Evolutionary conservation across 2,113 vertebrate species (phyloP).

Genomic region (Onychorhynchus coronatus): DNA sequence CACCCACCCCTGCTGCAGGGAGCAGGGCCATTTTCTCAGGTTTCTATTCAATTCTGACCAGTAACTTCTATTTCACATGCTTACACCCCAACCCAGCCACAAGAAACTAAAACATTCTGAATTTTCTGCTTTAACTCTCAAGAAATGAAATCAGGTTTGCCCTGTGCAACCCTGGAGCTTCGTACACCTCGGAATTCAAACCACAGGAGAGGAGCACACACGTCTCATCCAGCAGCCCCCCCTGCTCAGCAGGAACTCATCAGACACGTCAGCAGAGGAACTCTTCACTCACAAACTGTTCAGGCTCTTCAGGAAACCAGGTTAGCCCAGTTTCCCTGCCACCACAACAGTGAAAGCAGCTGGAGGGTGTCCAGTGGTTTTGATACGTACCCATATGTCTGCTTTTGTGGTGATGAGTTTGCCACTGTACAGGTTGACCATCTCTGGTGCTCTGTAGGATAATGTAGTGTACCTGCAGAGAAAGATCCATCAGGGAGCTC

Average conservation of each 20-base stretch:
- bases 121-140: background rate
- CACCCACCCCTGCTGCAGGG: background rate
- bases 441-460: constrained; percentile 97
- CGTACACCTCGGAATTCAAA: background rate
- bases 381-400: constrained; percentile 91
- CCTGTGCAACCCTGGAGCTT: background rate
- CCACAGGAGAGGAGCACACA: background rate
- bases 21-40: background rate
- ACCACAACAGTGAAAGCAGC: background rate
- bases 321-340: background rate
- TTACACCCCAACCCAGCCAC: background rate
- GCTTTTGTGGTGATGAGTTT: constrained; percentile 96
- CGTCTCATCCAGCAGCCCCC: background rate
- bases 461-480: constrained; percentile 90
- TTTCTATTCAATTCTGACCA: background rate
- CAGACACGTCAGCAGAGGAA: background rate
- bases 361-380: rapidly evolving
- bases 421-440: constrained; percentile 96
- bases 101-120: background rate
- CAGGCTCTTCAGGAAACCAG: background rate
- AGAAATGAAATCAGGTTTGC: background rate
- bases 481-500: background rate
- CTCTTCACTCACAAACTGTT: background rate
- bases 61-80: background rate
- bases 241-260: background rate